Conservation (phyloP, 2,113 vertebrate species). For the Notechis scutatus region DNA sequence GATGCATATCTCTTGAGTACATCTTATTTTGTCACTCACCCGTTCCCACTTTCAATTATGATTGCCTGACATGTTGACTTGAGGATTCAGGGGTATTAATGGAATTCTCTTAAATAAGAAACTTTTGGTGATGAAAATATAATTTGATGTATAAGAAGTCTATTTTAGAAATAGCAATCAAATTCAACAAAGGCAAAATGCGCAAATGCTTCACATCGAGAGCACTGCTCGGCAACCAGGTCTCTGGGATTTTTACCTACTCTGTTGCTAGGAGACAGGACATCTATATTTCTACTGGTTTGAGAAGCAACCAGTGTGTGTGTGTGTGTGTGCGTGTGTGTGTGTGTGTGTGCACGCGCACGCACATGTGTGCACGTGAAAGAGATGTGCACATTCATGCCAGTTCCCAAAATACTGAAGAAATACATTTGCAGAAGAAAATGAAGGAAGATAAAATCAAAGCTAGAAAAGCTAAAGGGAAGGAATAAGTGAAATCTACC, state of each 20-base stretch:
- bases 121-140: slow-evolving; percentile 40
- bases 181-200: slow-evolving; percentile 49
- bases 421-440: slow-evolving; percentile 24
- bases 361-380: not conserved
- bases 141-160: slow-evolving; percentile 37
- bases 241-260: slow-evolving; percentile 29
- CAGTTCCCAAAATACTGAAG: slow-evolving; percentile 50
- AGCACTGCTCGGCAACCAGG: slow-evolving; percentile 58
- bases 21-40: slow-evolving; percentile 42
- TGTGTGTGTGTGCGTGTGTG: slow-evolving; percentile 48
- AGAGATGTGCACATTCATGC: not conserved
- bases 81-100: slow-evolving; percentile 61
- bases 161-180: slow-evolving; percentile 60
- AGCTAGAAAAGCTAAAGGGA: not conserved
- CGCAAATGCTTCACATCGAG: slow-evolving; percentile 28
- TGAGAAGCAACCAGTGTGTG: slow-evolving; percentile 59
- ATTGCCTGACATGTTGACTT: slow-evolving; percentile 61
- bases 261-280: slow-evolving; percentile 64
- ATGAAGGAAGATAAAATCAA: rapidly evolving
- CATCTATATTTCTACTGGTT: slow-evolving; percentile 58
- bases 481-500: not conserved
- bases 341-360: slow-evolving; percentile 29
- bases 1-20: not conserved
- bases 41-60: slow-evolving; percentile 24
- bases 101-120: slow-evolving; percentile 56